Evolutionary conservation across 92 coral and sea anemone species (phyloP).

Genomic region (Isaurus tuberculatus): DNA sequence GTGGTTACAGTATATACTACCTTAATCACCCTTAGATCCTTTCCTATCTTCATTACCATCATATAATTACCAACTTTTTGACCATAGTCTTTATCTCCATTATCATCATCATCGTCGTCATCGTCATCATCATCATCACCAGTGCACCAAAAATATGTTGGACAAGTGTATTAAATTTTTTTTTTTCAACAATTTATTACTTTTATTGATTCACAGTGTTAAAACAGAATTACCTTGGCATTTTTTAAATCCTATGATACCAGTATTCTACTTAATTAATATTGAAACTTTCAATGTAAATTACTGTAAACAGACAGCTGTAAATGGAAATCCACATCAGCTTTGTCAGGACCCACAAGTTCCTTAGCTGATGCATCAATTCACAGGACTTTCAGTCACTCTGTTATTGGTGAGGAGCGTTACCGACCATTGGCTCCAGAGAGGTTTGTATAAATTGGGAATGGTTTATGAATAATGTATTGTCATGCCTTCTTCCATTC

Average conservation of each 20-base stretch:
- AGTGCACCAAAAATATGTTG: no score
- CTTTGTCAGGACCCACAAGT: background rate
- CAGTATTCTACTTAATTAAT: background rate
- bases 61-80: no score
- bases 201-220: no score
- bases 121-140: no score
- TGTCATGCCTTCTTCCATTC: background rate
- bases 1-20: no score
- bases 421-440: slow-evolving; percentile 13
- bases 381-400: slow-evolving; percentile 34
- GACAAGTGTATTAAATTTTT: no score
- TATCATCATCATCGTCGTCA: no score
- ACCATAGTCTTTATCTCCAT: no score
- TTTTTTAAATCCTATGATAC: background rate
- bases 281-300: background rate
- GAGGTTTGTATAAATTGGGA: slow-evolving; percentile 10
- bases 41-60: no score
- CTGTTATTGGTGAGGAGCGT: slow-evolving; percentile 27
- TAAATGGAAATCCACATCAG: slow-evolving; percentile 34
- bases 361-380: background rate
- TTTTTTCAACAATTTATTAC: no score
- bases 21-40: no score
- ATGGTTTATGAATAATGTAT: background rate
- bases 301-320: slow-evolving; percentile 16
- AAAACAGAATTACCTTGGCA: background rate